phyloP scores from a whole-genome alignment of 2,888 invertebrate genomes.

The Mesochorus sp. region DNA sequence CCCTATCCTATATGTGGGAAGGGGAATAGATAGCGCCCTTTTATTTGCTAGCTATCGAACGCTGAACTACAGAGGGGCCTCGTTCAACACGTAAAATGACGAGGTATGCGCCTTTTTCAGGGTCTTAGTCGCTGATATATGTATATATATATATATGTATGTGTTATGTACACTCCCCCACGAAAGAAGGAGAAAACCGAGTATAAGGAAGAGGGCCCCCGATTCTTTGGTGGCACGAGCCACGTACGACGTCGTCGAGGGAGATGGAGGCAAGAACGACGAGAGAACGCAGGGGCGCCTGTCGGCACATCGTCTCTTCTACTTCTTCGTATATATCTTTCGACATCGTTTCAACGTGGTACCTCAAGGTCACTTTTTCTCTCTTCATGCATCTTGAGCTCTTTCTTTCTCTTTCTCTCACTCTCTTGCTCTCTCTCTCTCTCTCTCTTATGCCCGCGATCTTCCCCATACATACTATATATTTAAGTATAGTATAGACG shows the following conservation, averaged over 20 bases:
- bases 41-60: background rate
- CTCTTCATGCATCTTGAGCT: constrained; percentile 34
- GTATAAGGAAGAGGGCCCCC: constrained; percentile 56
- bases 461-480: no score
- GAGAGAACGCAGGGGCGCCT: constrained; percentile 61
- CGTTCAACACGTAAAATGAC: background rate
- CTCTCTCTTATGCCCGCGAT: constrained; percentile 55
- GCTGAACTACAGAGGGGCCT: background rate
- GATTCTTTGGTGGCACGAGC: constrained; percentile 73
- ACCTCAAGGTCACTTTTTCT: constrained; percentile 59
- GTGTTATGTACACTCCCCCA: constrained; percentile 66
- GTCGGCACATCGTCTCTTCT: constrained; percentile 66
- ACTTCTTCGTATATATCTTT: constrained; percentile 43
- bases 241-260: constrained; percentile 52
- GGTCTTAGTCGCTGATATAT: background rate
- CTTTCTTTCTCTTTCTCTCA: constrained; percentile 49
- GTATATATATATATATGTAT: background rate
- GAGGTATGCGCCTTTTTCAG: background rate
- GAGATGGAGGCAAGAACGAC: constrained; percentile 41
- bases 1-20: background rate
- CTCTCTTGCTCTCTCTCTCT: constrained; percentile 50
- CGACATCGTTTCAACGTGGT: constrained; percentile 42
- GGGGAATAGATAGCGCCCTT: constrained; percentile 6
- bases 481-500: constrained; percentile 62
- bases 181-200: constrained; percentile 64